These are phyloP conservation scores for Natrix natrix DNA, from an alignment of 2,797 vertebrate species.

Conservation along the genomic window DNA sequence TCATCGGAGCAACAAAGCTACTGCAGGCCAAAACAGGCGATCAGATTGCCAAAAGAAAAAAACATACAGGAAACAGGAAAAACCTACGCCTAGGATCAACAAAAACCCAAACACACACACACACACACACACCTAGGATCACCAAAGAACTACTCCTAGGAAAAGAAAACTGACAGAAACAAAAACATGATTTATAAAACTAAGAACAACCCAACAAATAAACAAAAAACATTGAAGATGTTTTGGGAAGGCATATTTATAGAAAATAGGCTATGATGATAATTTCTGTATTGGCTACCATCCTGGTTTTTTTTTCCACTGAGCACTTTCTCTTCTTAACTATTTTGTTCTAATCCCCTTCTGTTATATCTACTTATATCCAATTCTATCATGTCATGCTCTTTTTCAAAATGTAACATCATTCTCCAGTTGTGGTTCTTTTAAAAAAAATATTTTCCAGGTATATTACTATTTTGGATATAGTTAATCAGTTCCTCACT, in stretches of 20 bases:
- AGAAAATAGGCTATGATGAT: neutral
- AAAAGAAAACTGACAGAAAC: neutral
- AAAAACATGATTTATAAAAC: neutral
- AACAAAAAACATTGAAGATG: neutral
- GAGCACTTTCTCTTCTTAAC: neutral
- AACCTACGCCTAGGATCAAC: neutral
- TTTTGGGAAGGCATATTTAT: neutral
- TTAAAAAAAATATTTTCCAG: neutral
- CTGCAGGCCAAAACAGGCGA: neutral
- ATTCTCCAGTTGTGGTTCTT: neutral
- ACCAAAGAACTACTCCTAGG: neutral
- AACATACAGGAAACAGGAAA: neutral
- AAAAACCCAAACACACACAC: neutral
- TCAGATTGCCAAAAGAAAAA: slow-evolving; percentile 3
- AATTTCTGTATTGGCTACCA: neutral
- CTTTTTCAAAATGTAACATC: neutral
- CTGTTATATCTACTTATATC: neutral
- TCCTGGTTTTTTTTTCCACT: neutral
- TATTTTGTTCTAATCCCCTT: neutral
- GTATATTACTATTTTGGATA: neutral
- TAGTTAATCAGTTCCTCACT: neutral
- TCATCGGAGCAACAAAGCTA: neutral
- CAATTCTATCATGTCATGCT: neutral
- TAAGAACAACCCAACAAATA: neutral
- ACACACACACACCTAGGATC: neutral